These are phyloP conservation scores for Triplophysa yarkandensis DNA, from an alignment of 2,797 vertebrate species.

Conservation along the genomic window DNA sequence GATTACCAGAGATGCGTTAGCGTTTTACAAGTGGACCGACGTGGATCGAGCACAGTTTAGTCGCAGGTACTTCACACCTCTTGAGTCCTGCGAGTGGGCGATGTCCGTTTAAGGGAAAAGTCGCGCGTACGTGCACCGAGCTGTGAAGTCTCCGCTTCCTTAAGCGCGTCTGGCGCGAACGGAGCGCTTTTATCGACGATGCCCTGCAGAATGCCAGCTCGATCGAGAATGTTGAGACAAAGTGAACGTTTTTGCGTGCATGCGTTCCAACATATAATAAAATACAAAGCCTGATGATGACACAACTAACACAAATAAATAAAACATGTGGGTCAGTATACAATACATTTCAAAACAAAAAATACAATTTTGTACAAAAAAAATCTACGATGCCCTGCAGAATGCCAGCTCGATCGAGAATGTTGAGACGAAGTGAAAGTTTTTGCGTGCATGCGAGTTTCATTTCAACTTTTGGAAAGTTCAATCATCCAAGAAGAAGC, in stretches of 20 bases:
- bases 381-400: not conserved
- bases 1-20: slow-evolving; percentile 68
- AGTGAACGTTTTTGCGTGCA: not conserved
- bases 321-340: not conserved
- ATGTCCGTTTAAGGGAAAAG: slow-evolving; percentile 53
- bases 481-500: too few relatives aligned
- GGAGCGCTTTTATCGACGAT: not conserved
- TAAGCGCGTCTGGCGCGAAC: slow-evolving; percentile 17
- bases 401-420: not conserved
- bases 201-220: not conserved
- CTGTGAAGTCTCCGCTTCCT: slow-evolving; percentile 36
- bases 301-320: not conserved
- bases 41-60: slow-evolving; percentile 50
- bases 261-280: not conserved
- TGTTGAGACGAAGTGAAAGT: not conserved
- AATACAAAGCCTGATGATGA: not conserved
- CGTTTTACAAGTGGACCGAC: slow-evolving; percentile 50
- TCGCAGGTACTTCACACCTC: slow-evolving; percentile 56
- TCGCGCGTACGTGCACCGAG: slow-evolving; percentile 24
- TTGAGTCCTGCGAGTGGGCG: slow-evolving; percentile 48
- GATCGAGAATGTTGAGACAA: not conserved
- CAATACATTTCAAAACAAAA: not conserved
- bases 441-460: not conserved
- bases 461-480: too few relatives aligned
- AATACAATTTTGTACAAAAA: not conserved